phyloP scores from a whole-genome alignment of 1,140 invertebrate species.

The Pygmarrhopalites habei region DNA sequence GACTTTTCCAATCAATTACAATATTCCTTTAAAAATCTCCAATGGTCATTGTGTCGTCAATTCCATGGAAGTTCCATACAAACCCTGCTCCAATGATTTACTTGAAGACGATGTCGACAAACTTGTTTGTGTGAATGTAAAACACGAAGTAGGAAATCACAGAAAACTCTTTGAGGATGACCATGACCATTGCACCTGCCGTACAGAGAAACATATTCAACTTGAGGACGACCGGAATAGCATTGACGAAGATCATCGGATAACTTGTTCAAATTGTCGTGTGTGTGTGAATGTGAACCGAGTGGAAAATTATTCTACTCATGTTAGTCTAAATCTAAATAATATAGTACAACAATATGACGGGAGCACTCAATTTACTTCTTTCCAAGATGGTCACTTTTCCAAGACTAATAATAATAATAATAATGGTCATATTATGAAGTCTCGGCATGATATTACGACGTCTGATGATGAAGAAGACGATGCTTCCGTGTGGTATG shows the following conservation, averaged over 20 bases:
- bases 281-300: neutral
- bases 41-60: neutral
- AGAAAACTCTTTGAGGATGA: no score
- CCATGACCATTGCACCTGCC: neutral
- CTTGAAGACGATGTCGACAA: no score
- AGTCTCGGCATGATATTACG: no score
- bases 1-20: neutral
- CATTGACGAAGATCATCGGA: no score
- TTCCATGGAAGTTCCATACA: constrained; percentile 1
- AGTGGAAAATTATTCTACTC: constrained; percentile 12
- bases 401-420: neutral
- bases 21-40: no score
- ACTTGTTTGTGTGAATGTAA: no score
- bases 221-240: no score
- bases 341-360: neutral
- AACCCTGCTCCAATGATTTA: no score
- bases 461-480: constrained; percentile 39
- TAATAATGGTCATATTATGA: no score
- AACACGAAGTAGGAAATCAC: no score
- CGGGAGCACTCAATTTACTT: neutral
- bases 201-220: neutral
- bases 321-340: constrained; percentile 21
- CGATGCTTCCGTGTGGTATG: constrained; percentile 38
- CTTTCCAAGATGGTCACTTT: no score
- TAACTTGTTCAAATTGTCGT: no score